Percentiles rank a stretch among this genome's conserved stretches.
These are phyloP conservation scores for Eulimnadia texana DNA, from an alignment of 1,140 invertebrate species.

Conservation along the genomic window DNA sequence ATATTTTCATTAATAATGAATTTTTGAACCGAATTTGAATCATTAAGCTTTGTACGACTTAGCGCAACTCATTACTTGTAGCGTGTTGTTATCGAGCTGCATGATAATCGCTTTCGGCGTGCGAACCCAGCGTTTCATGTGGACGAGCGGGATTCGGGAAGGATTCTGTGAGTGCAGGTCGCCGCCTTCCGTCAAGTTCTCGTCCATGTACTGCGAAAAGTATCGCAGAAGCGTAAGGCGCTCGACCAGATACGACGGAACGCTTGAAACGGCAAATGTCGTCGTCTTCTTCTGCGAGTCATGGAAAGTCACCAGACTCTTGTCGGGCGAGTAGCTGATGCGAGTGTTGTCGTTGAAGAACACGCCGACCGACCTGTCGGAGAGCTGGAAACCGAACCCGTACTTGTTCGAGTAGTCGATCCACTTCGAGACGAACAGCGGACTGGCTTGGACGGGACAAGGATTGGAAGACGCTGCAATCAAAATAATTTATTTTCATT, in stretches of 20 bases:
- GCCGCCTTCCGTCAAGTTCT: slow-evolving; percentile 41
- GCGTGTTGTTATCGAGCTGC: slow-evolving; percentile 42
- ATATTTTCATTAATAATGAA: slow-evolving; percentile 1
- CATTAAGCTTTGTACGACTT: too few relatives aligned
- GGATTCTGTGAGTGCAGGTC: slow-evolving; percentile 13
- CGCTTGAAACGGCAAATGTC: slow-evolving; percentile 32
- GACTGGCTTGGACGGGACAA: slow-evolving; percentile 25
- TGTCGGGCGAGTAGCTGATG: slow-evolving; percentile 72
- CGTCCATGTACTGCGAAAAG: slow-evolving; percentile 47
- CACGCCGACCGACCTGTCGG: slow-evolving; percentile 86
- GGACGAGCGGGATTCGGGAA: slow-evolving; percentile 27
- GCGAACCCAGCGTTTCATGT: slow-evolving; percentile 40
- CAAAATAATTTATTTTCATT: too few relatives aligned
- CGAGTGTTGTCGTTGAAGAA: slow-evolving; percentile 91
- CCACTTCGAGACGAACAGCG: slow-evolving; percentile 71
- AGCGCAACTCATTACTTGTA: slow-evolving; percentile 34
- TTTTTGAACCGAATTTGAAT: too few relatives aligned
- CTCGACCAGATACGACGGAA: slow-evolving; percentile 36
- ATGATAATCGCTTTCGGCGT: slow-evolving; percentile 43
- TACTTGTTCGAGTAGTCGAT: slow-evolving; percentile 98
- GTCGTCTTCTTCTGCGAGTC: slow-evolving; percentile 35
- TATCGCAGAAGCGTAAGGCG: slow-evolving; percentile 41
- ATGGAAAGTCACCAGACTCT: slow-evolving; percentile 44
- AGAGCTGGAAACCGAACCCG: slow-evolving; percentile 92
- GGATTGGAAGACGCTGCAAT: slow-evolving; percentile 18